Base-by-base conservation (phyloP, 2,797 vertebrate species). In the Pangasius mekongensis region DNA sequence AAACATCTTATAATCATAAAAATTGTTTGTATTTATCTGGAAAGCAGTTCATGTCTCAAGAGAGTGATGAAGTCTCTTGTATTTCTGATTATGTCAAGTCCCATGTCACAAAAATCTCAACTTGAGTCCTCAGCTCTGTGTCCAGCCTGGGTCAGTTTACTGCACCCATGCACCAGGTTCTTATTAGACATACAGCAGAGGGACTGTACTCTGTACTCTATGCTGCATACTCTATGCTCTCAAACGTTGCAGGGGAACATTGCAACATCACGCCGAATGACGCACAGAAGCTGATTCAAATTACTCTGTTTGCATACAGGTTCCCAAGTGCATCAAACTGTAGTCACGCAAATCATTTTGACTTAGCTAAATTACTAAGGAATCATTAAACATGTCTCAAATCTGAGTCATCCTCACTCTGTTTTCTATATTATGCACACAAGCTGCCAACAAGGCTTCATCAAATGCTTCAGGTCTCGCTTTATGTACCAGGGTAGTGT, bases 401-500 rank as follows among this genome's bases (percentile, higher is more conserved):
- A 87, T 33, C 52, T 69, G 64, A 82, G 24, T 81, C 77, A 77
- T 84, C 60, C 52, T 56, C 47, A 8, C 43, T 54, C 49, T 66
- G 30, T 66, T 64, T 47, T 20, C 3, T 39, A 39, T 39, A 36
- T 84, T 22, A 36, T 27, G 33, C 78, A 60, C 22, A 11, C 78
- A 60, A 39, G 78, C 1, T 39, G 56, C 52, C 14, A 62, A 27
- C 14, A 1, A 39, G 33, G 20, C 22, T 60, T 7, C 56, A 81
- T 13, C 33, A 81, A 39, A 81, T 16, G 22, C 56, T 27, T 82
- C 62, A 58, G 33, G 73, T 80, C 36, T 13, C 27, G 22, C 13
- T 88, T 66, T 88, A 62, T 56, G 47, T 69, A 58, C n/a, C 49
- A 67, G 78, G 10, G 14, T 24, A 16, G 39, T 74, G 80, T 83